phyloP scores from a whole-genome alignment of 2,888 invertebrate genomes.

The Lysandra bellargus region DNA sequence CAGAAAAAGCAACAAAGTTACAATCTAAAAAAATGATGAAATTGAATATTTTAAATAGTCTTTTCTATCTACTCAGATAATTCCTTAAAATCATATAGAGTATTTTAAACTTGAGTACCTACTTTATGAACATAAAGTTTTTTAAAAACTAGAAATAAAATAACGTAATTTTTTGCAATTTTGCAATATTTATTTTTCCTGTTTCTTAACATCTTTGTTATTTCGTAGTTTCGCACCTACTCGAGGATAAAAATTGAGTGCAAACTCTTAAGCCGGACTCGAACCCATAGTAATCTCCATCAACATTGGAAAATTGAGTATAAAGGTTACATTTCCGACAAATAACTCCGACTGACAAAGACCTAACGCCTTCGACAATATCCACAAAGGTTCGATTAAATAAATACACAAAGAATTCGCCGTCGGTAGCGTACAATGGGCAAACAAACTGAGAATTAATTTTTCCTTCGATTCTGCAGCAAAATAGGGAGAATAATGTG shows the following conservation, averaged over 20 bases:
- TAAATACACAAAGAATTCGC: slow-evolving; percentile 70
- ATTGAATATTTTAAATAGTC: too few species aligned
- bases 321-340: slow-evolving; percentile 43
- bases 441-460: slow-evolving; percentile 78
- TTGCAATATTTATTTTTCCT: not conserved
- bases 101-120: too few species aligned
- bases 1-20: too few species aligned
- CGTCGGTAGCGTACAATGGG: slow-evolving; percentile 71
- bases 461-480: slow-evolving; percentile 67
- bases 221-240: not conserved
- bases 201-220: slow-evolving; percentile 8
- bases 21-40: too few species aligned
- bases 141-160: too few species aligned
- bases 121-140: too few species aligned
- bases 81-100: too few species aligned
- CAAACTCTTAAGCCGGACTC: slow-evolving; percentile 26
- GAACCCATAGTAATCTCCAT: slow-evolving; percentile 34
- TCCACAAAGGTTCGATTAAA: slow-evolving; percentile 71
- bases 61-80: too few species aligned
- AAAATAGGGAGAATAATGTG: slow-evolving; percentile 59
- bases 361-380: slow-evolving; percentile 58
- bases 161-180: not conserved
- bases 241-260: slow-evolving; percentile 8
- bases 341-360: slow-evolving; percentile 47
- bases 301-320: slow-evolving; percentile 34